phyloP scores from a whole-genome alignment of 2,797 vertebrate genomes.

The Agapornis canus region DNA sequence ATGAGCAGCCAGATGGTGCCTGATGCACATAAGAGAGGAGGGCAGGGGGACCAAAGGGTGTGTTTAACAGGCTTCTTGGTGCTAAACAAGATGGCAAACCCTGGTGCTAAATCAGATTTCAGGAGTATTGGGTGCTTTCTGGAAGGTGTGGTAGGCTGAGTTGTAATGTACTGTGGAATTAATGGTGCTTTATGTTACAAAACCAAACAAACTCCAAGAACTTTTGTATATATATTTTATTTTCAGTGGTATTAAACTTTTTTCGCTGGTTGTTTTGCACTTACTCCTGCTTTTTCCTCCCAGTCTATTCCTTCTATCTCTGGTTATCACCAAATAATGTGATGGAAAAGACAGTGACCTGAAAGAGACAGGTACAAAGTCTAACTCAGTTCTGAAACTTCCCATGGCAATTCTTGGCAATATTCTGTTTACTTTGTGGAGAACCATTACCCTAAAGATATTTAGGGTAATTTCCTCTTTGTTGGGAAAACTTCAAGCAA shows the following conservation, averaged over 20 bases:
- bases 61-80: slow-evolving; percentile 52
- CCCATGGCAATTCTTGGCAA: background rate
- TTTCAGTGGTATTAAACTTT: slow-evolving; percentile 68
- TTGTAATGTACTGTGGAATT: slow-evolving; percentile 57
- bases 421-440: background rate
- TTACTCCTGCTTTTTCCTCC: slow-evolving; percentile 27
- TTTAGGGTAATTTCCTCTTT: background rate
- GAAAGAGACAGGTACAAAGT: background rate
- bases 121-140: slow-evolving; percentile 55
- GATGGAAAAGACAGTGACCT: background rate
- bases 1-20: background rate
- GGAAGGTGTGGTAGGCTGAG: background rate
- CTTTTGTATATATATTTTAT: slow-evolving; percentile 39
- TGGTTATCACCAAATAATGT: background rate
- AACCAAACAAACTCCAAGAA: slow-evolving; percentile 41
- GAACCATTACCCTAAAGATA: background rate
- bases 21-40: background rate
- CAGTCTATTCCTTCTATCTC: background rate
- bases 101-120: slow-evolving; percentile 65
- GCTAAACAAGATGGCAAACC: slow-evolving; percentile 51
- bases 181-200: slow-evolving; percentile 68
- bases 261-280: slow-evolving; percentile 62
- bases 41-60: background rate
- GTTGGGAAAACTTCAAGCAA: background rate
- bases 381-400: background rate